Percentiles rank a stretch among this genome's conserved stretches.
These are phyloP conservation scores for Coccyzus lansbergi DNA, from an alignment of 2,797 vertebrate species.

Conservation along the genomic window DNA sequence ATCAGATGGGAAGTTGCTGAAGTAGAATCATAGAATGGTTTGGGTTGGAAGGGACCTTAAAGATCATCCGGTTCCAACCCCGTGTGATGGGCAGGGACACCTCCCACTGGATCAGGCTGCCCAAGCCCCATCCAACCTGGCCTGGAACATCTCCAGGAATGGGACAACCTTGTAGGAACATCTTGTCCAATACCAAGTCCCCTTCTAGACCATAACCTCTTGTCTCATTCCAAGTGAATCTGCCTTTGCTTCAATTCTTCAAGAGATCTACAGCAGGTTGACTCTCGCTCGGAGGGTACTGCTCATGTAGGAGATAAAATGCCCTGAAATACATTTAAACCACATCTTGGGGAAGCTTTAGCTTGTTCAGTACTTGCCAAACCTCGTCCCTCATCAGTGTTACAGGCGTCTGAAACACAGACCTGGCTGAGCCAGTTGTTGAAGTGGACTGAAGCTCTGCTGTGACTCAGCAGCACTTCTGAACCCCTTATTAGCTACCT, in stretches of 20 bases:
- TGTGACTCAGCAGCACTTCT: not conserved
- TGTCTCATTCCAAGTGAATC: not conserved
- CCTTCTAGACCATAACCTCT: not conserved
- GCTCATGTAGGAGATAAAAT: not conserved
- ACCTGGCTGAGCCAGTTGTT: not conserved
- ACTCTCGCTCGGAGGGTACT: not conserved
- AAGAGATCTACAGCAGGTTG: not conserved
- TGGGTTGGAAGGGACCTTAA: too few species aligned
- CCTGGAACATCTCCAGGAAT: too few species aligned
- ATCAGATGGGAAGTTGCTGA: not conserved
- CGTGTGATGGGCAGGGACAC: too few species aligned
- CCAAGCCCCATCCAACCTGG: too few species aligned
- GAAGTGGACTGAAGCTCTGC: not conserved
- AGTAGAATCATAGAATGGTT: too few species aligned
- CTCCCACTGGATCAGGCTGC: too few species aligned
- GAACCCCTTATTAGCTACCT: not conserved
- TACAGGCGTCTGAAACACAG: not conserved
- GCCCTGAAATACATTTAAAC: not conserved
- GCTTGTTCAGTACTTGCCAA: not conserved
- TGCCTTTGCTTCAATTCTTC: not conserved
- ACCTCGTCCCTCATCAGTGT: rapidly evolving
- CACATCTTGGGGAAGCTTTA: not conserved
- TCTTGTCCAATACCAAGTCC: not conserved
- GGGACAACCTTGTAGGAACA: too few species aligned
- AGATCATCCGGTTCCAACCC: too few species aligned